phyloP scores from a whole-genome alignment of 37 sponge, comb jelly and placozoan genomes.

The Hormiphora californensis region DNA sequence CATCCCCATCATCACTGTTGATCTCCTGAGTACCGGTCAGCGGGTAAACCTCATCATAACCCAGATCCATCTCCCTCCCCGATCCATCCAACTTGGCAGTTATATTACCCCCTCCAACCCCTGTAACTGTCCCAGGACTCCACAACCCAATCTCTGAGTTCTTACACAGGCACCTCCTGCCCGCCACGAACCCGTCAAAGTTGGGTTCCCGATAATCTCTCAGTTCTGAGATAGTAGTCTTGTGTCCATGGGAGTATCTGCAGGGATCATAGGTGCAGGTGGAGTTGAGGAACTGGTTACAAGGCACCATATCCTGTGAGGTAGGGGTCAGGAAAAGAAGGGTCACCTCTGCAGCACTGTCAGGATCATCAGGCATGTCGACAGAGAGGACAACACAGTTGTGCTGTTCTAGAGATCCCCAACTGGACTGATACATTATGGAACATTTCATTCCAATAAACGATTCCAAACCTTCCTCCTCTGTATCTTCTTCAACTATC shows the following conservation, averaged over 20 bases:
- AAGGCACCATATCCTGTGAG: slow-evolving; percentile 34
- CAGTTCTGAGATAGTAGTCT: background rate
- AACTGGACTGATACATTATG: background rate
- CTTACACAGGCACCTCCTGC: slow-evolving; percentile 30
- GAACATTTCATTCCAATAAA: slow-evolving; percentile 43
- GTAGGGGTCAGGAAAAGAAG: slow-evolving; percentile 23
- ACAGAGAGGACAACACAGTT: slow-evolving; percentile 39
- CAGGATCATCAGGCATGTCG: background rate
- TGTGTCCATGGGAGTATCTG: slow-evolving; percentile 16
- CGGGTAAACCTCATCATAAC: slow-evolving; percentile 18
- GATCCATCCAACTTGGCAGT: slow-evolving; percentile 9
- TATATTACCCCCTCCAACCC: background rate
- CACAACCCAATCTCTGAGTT: slow-evolving; percentile 20
- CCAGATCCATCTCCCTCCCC: background rate
- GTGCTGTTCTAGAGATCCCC: slow-evolving; percentile 22
- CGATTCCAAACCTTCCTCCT: background rate
- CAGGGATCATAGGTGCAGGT: background rate
- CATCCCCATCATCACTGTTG: background rate
- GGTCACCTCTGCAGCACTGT: background rate
- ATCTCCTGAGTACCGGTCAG: no score
- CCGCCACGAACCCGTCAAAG: slow-evolving; percentile 2
- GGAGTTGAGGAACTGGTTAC: slow-evolving; percentile 21
- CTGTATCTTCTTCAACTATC: no score
- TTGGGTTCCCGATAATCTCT: slow-evolving; percentile 10
- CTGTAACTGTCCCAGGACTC: slow-evolving; percentile 31